Conservation (phyloP, 2,797 vertebrate genomes). For the Gymnopithys bicolor region DNA sequence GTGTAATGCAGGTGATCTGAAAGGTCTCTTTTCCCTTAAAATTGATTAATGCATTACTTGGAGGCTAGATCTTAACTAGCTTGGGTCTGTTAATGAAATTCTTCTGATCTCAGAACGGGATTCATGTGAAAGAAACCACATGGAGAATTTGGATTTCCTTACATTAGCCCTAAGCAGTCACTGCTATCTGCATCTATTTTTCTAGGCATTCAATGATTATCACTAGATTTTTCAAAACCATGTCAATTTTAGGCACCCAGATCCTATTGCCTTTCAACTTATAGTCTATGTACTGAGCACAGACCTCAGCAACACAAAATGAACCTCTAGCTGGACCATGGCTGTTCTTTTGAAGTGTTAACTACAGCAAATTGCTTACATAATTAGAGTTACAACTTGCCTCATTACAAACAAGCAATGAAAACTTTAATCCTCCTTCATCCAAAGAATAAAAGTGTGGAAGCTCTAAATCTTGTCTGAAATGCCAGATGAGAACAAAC, state of each 20-base stretch:
- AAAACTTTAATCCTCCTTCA: slow-evolving; percentile 23
- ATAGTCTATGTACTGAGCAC: background rate
- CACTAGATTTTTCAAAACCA: background rate
- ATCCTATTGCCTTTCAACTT: background rate
- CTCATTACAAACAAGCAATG: slow-evolving; percentile 41
- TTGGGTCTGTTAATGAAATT: slow-evolving; percentile 25
- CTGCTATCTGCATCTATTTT: background rate
- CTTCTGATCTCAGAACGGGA: background rate
- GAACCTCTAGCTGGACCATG: background rate
- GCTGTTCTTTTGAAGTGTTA: slow-evolving; percentile 36
- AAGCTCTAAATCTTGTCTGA: slow-evolving; percentile 47
- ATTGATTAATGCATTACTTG: background rate
- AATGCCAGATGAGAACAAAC: slow-evolving; percentile 58
- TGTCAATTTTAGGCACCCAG: background rate
- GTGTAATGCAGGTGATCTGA: background rate
- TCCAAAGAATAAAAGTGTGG: slow-evolving; percentile 27
- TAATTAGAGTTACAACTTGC: slow-evolving; percentile 20
- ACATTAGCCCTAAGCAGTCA: background rate
- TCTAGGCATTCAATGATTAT: background rate
- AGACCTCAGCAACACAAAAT: background rate
- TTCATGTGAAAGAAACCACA: background rate
- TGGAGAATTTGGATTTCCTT: background rate
- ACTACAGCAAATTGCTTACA: slow-evolving; percentile 8
- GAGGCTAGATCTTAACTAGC: background rate
- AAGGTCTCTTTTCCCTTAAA: background rate